Conservation (phyloP, 2,113 vertebrate genomes). For the Dicrurus megarhynchus region DNA sequence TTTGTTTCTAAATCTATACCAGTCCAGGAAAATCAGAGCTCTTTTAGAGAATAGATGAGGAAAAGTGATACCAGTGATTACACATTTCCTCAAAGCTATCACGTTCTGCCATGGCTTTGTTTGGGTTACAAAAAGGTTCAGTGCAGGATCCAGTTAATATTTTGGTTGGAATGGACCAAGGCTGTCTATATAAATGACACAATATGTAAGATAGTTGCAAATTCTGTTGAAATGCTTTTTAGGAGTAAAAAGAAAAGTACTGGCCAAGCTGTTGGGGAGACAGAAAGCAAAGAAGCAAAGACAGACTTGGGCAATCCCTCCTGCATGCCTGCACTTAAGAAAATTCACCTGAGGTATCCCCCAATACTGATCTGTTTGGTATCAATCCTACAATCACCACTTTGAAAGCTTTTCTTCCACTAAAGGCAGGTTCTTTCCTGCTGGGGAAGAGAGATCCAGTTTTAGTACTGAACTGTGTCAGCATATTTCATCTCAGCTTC, state of each 20-base stretch:
- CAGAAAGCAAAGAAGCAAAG: neutral
- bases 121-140: neutral
- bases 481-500: accelerated
- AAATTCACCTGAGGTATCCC: neutral
- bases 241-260: neutral
- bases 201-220: neutral
- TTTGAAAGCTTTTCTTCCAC: neutral
- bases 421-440: neutral
- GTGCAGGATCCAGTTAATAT: neutral
- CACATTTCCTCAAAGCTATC: neutral
- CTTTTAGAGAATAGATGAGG: neutral
- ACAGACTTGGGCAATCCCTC: neutral
- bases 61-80: neutral
- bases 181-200: neutral
- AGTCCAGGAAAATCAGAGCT: neutral
- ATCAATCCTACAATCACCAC: neutral
- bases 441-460: neutral
- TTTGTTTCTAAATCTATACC: neutral
- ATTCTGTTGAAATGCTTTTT: neutral
- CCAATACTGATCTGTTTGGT: neutral
- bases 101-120: neutral
- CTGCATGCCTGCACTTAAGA: neutral
- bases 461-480: neutral
- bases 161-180: neutral
- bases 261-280: neutral